Evolutionary conservation across 1,140 invertebrate species (phyloP), one percentile per base, ranked within the genome.

Genomic region (Macrobrachium nipponense): DNA sequence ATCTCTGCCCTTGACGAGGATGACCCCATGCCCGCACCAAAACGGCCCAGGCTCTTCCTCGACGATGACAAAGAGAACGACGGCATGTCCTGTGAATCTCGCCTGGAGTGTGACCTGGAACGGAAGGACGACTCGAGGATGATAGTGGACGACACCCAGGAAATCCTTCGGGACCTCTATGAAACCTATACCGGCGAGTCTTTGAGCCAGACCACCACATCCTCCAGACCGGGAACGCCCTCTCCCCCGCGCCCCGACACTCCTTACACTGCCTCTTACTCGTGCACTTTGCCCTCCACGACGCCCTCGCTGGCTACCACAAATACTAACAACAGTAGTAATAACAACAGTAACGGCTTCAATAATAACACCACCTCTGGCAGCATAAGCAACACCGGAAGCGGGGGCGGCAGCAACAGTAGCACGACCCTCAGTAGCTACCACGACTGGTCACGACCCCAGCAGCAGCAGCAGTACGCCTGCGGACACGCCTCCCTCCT

Each of bases 401-500:
- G 68, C 68, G 51, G 44, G 44, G 10, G 8, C 51, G 8, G 76
- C 73, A 61, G 27, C 60, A 89, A 64, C 77, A 88, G 59, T 72
- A 82, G 51, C 82, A 85, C 60, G 62, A 61, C 72, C 11, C 18
- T 66, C 8, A 59, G 81, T 73, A 82, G 80, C 84, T 82, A 51
- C 82, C 83, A 87, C 82, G 72, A 89, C 60, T 86, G 83, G 84
- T 68, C 88, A 5, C 66, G 86, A 60, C 80, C 80, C 11, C 83
- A 85, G 59, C 60, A 58, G 11, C 75, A 77, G 43, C 89, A 90
- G 80, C 89, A 89, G 79, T 93, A 91, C 80, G 93, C 92, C 66
- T 93, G 94, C 89, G 94, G 94, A 64, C 94, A 95, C 88, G 92
- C 94, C 82, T 94, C 94, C 61, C 94, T 95, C 89, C 92, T 94